Evolutionary conservation across 2,113 vertebrate species (phyloP).

Genomic region (Daubentonia madagascariensis): DNA sequence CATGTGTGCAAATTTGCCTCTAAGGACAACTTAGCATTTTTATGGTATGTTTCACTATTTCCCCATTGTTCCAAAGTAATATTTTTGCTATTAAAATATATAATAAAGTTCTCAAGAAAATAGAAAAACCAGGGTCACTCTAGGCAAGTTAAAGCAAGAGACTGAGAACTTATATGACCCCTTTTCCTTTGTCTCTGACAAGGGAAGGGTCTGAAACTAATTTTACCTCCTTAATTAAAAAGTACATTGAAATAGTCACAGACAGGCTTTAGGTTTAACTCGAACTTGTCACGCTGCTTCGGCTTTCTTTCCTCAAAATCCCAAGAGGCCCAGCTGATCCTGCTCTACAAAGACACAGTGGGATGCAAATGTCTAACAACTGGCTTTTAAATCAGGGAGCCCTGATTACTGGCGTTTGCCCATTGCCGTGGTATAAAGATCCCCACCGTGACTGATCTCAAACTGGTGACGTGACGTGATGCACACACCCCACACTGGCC

Average conservation of each 20-base stretch:
- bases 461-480: neutral
- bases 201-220: neutral
- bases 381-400: neutral
- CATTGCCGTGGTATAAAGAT: accelerated
- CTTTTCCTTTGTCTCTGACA: neutral
- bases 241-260: neutral
- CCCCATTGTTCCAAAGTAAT: conserved; percentile 60
- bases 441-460: neutral
- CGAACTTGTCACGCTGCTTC: neutral
- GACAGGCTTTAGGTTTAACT: neutral
- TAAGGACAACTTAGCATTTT: conserved; percentile 55
- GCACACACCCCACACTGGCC: accelerated
- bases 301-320: neutral
- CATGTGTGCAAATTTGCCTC: conserved; percentile 56
- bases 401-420: accelerated
- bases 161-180: neutral
- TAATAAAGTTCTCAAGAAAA: conserved; percentile 56
- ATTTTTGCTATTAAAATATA: conserved; percentile 68
- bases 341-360: too few species aligned
- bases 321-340: neutral
- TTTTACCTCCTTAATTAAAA: neutral
- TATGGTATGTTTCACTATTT: conserved; percentile 53
- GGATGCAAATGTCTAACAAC: accelerated
- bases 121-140: neutral
- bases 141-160: neutral